Conservation (phyloP, 2,888 invertebrate genomes). For the Luffia ferchaultella region DNA sequence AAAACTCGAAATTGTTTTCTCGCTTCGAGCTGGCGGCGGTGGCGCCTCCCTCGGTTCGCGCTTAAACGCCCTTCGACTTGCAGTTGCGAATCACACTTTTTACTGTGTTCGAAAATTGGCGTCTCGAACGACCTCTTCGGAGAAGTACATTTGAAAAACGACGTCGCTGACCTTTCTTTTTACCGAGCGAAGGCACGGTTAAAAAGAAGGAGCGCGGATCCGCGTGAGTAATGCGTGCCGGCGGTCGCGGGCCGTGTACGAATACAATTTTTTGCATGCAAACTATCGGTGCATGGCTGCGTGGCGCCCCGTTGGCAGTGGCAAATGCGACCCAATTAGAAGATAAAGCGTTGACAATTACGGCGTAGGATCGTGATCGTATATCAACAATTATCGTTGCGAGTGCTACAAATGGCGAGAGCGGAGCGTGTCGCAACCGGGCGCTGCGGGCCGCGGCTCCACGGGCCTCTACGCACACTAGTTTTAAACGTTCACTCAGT, state of each 20-base stretch:
- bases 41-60: slow-evolving; percentile 50
- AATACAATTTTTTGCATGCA: slow-evolving; percentile 36
- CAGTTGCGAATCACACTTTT: slow-evolving; percentile 66
- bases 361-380: slow-evolving; percentile 59
- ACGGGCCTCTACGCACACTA: too few species aligned
- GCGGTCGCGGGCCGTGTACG: neutral
- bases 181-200: slow-evolving; percentile 12
- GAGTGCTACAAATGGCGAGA: slow-evolving; percentile 59
- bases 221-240: slow-evolving; percentile 5
- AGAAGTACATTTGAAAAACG: slow-evolving; percentile 13
- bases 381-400: slow-evolving; percentile 66
- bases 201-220: slow-evolving; percentile 23
- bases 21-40: slow-evolving; percentile 58
- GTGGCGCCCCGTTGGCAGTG: slow-evolving; percentile 52
- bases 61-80: slow-evolving; percentile 65
- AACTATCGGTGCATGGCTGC: too few species aligned
- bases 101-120: slow-evolving; percentile 60
- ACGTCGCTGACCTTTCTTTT: slow-evolving; percentile 35
- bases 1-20: slow-evolving; percentile 65
- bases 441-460: slow-evolving; percentile 18
- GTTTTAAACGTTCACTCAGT: too few species aligned
- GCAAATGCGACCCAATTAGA: slow-evolving; percentile 65
- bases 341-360: slow-evolving; percentile 68
- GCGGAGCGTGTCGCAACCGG: slow-evolving; percentile 25
- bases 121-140: slow-evolving; percentile 55